phyloP scores from a whole-genome alignment of 2,888 invertebrate genomes.

The Macaria liturata region DNA sequence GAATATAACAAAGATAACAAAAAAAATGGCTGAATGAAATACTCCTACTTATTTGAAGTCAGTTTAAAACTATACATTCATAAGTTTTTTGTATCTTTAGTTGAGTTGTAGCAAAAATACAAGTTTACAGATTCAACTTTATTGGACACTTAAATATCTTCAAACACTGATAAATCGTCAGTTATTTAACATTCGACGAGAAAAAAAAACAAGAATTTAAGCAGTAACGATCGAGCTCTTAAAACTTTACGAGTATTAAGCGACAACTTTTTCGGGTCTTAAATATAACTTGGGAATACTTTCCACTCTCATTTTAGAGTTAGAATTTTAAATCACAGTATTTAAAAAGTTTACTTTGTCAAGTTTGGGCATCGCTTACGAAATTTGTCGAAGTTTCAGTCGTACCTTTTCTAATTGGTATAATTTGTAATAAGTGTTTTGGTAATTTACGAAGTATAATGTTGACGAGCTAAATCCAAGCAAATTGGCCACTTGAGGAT shows the following conservation, averaged over 20 bases:
- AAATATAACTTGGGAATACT: constrained; percentile 34
- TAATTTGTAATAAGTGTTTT: constrained; percentile 14
- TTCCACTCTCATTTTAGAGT: constrained; percentile 26
- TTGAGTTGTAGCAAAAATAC: too few species aligned
- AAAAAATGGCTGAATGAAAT: too few species aligned
- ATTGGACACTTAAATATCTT: background rate
- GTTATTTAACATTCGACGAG: constrained; percentile 34
- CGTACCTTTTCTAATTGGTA: constrained; percentile 16
- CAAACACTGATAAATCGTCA: constrained; percentile 30
- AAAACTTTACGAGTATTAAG: constrained; percentile 32
- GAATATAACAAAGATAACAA: too few species aligned
- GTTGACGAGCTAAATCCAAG: constrained; percentile 1
- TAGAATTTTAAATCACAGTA: constrained; percentile 31
- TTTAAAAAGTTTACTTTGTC: constrained; percentile 32
- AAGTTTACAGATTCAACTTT: background rate
- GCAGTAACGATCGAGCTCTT: constrained; percentile 31
- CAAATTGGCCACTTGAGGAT: background rate
- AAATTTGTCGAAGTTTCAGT: constrained; percentile 15
- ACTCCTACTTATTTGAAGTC: too few species aligned
- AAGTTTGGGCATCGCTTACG: constrained; percentile 18
- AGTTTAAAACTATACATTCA: too few species aligned
- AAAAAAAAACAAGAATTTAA: constrained; percentile 34
- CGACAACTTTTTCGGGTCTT: constrained; percentile 23
- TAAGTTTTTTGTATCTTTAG: too few species aligned
- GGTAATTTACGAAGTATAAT: constrained; percentile 3